Evolutionary conservation across 2,113 vertebrate species (phyloP).

Genomic region (Eublepharis macularius): DNA sequence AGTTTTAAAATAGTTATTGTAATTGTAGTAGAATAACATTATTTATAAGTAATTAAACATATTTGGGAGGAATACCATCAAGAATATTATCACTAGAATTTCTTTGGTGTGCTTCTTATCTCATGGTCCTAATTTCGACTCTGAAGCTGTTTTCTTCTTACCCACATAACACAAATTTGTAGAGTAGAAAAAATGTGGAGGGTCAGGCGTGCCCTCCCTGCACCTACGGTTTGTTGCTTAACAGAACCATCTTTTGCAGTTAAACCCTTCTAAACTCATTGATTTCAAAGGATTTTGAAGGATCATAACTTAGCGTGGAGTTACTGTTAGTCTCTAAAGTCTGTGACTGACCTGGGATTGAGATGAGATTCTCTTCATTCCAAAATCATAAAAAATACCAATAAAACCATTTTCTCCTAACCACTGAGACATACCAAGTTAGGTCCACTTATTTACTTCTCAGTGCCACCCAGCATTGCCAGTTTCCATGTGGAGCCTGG

Average conservation of each 20-base stretch:
- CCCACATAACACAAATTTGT: no score
- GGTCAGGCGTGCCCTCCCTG: no score
- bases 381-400: neutral
- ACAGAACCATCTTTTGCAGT: no score
- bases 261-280: no score
- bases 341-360: neutral
- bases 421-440: neutral
- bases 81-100: neutral
- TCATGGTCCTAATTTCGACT: neutral
- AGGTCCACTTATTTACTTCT: neutral
- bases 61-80: neutral
- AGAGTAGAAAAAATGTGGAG: no score
- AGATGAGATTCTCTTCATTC: neutral
- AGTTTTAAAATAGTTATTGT: neutral
- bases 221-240: no score
- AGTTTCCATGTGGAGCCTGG: no score
- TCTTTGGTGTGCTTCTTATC: neutral
- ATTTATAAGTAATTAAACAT: neutral
- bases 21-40: conserved; percentile 2
- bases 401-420: neutral
- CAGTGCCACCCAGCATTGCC: no score
- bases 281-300: no score
- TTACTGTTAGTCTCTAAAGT: neutral
- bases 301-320: no score
- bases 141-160: neutral